Evolutionary conservation across 2,113 vertebrate genomes (phyloP).

Genomic region (Ellobius talpinus): DNA sequence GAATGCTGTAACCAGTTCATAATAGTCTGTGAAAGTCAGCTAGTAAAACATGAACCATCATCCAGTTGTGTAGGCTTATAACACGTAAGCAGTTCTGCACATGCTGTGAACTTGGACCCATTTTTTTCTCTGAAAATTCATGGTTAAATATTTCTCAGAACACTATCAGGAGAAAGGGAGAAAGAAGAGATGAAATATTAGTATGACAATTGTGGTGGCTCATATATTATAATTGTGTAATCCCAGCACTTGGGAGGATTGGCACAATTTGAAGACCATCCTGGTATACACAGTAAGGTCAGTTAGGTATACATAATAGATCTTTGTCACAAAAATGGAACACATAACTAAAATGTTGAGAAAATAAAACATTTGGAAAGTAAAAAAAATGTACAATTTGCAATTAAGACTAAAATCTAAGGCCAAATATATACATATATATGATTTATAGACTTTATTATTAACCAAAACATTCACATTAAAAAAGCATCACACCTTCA

Average conservation of each 20-base stretch:
- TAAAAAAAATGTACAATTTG: slow-evolving; percentile 22
- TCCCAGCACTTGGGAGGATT: not conserved
- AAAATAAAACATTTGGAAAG: not conserved
- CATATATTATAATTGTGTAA: not conserved
- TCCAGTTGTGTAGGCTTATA: not conserved
- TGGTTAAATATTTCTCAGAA: slow-evolving; percentile 40
- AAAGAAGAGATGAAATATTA: not conserved
- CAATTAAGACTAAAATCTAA: not conserved
- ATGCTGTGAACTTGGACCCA: not conserved
- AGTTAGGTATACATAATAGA: not conserved
- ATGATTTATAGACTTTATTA: not conserved
- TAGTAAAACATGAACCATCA: slow-evolving; percentile 44
- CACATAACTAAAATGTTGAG: not conserved
- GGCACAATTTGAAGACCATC: not conserved
- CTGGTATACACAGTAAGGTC: not conserved
- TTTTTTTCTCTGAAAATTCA: not conserved
- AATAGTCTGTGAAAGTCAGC: not conserved
- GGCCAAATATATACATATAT: not conserved
- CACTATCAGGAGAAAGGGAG: not conserved
- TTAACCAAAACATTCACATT: not conserved
- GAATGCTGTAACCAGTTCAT: not conserved
- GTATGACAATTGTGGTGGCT: not conserved
- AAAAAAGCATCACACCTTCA: not conserved
- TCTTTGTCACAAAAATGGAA: not conserved
- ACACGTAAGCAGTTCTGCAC: not conserved